Evolutionary conservation across 92 coral and sea anemone species (phyloP).

Genomic region (Epizoanthus illoricatus): DNA sequence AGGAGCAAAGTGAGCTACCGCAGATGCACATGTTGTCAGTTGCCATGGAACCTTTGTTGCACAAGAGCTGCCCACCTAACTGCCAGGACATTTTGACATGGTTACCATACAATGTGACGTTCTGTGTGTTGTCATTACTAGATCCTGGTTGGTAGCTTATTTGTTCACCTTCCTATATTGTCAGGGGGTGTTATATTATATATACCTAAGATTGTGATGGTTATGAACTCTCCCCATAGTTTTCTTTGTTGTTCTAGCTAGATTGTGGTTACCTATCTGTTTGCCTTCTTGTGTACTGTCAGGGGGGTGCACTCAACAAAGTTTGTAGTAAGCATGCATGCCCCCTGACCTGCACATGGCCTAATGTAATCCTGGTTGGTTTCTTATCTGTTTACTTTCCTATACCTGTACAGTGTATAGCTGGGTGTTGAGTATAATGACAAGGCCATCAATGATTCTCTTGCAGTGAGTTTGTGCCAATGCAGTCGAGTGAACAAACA

Average conservation of each 20-base stretch:
- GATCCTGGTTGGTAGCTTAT: constrained; percentile 72
- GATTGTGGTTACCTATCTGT: too few relatives aligned
- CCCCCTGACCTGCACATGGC: too few relatives aligned
- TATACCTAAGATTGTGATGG: too few relatives aligned
- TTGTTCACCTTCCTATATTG: background rate
- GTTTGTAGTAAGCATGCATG: too few relatives aligned
- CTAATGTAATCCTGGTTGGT: too few relatives aligned
- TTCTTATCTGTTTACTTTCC: background rate
- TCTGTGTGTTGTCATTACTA: constrained; percentile 62
- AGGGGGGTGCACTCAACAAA: too few relatives aligned
- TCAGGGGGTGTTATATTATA: too few relatives aligned
- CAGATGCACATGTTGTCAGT: constrained; percentile 99
- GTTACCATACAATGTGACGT: constrained; percentile 86
- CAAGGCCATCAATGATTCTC: background rate
- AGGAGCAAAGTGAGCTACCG: constrained; percentile 89
- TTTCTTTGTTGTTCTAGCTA: too few relatives aligned
- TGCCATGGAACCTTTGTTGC: constrained; percentile 91
- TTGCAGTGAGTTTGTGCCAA: constrained; percentile 80
- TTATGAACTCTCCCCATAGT: too few relatives aligned
- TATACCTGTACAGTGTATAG: background rate
- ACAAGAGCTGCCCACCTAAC: constrained; percentile 91
- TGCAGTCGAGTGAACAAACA: constrained; percentile 86
- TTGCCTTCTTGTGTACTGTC: too few relatives aligned
- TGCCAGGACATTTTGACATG: constrained; percentile 99
- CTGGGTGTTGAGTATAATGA: background rate